Evolutionary conservation across 2,888 invertebrate species (phyloP), one percentile per base, ranked within the genome.

Genomic region (Sphaeridia pumilis): DNA sequence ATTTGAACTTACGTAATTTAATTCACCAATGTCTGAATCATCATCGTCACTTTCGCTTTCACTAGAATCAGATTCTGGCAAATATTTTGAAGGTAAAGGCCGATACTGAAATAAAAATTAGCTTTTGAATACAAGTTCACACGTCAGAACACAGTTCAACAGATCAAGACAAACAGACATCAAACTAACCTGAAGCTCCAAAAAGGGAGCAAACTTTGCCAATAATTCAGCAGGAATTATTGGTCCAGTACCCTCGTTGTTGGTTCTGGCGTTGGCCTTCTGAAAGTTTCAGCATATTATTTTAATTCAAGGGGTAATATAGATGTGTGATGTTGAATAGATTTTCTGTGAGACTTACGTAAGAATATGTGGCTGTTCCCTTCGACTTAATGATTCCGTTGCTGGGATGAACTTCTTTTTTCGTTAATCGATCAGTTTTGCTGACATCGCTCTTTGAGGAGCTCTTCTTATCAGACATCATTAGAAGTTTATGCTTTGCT

Each of bases 1-100:
- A n/a, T n/a, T n/a, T n/a, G n/a, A n/a, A n/a, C n/a, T n/a, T n/a
- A n/a, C n/a, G n/a, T n/a, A n/a, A n/a, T n/a, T n/a, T n/a, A n/a
- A n/a, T n/a, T n/a, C 17, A 34, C 49, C 34, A 44, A 50, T 44
- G 22, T 44, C 24, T 10, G 34, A 12, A 42, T 44, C 21, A 1
- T 52, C 42, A n/a, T 46, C 41, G 25, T 52, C 52, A 41, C 46
- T 52, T 38, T 52, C 52, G 28, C 46, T 46, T 26, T 49, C 49
- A 41, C 38, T 34, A 27, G 41, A 38, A 21, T 52, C 52, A 2
- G 46, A 46, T 2, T 52, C 52, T 21, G 52, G 47, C 20, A 52
- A 20, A 21, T 3, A 38, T 24, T 26, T 46, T 14, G 27, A 27
- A 2, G 41, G 46, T 25, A 21, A 21, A 2, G 52, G 52, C 28